Evolutionary conservation across 92 coral and sea anemone genomes (phyloP).

Genomic region (Zoanthus gigantus): DNA sequence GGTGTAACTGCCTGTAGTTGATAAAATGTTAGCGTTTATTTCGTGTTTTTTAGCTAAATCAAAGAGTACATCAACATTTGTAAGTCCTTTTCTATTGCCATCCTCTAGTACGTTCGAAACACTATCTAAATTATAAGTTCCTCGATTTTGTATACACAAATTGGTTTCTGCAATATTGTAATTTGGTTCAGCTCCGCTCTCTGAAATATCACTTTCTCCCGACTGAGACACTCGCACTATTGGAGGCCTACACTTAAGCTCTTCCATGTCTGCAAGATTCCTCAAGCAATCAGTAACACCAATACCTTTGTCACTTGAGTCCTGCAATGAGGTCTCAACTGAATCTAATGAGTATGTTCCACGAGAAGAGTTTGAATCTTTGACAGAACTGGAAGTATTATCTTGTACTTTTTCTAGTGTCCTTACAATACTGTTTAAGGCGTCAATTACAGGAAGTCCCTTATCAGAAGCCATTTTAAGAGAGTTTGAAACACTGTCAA

Average conservation of each 20-base stretch:
- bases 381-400: background rate
- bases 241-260: background rate
- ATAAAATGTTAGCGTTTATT: background rate
- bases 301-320: conserved; percentile 59
- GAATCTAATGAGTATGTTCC: conserved; percentile 85
- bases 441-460: conserved; percentile 66
- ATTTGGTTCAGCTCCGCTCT: background rate
- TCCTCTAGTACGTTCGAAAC: conserved; percentile 64
- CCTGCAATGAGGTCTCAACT: conserved; percentile 70
- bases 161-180: background rate
- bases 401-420: conserved; percentile 42
- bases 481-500: conserved; percentile 71
- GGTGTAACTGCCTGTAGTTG: background rate
- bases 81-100: conserved; percentile 57
- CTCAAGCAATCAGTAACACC: conserved; percentile 71
- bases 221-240: background rate
- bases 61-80: conserved; percentile 36
- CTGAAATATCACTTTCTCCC: background rate
- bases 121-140: conserved; percentile 23
- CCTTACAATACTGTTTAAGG: conserved; percentile 64
- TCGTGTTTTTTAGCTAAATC: conserved; percentile 34
- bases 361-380: conserved; percentile 37
- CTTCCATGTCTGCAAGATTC: conserved; percentile 46
- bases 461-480: conserved; percentile 58
- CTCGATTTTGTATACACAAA: background rate